These are phyloP conservation scores for Phalacrocorax pelagicus DNA, from an alignment of 2,113 vertebrate genomes.

Conservation along the genomic window DNA sequence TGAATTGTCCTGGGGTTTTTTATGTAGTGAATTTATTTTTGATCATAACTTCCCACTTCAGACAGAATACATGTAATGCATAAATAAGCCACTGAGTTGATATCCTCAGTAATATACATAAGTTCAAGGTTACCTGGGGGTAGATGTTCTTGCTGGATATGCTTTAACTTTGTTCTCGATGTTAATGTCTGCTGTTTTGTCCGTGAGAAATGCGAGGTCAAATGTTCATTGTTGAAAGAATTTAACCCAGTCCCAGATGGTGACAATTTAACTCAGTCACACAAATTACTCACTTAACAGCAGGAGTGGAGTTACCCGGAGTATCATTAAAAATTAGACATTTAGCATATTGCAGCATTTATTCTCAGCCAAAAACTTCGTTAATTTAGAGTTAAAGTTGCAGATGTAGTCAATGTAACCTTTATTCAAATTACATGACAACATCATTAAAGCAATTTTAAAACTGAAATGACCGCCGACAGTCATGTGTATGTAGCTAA, in stretches of 20 bases:
- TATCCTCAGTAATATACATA: not conserved
- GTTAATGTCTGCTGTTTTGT: not conserved
- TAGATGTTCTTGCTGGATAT: not conserved
- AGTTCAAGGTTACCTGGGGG: constrained; percentile 9
- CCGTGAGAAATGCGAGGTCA: constrained; percentile 11
- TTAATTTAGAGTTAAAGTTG: not conserved
- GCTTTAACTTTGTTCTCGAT: not conserved
- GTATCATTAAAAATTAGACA: constrained; percentile 10
- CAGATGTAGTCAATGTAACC: not conserved
- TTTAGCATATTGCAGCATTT: constrained; percentile 15
- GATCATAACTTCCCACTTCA: constrained; percentile 5
- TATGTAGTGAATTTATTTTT: constrained; percentile 28
- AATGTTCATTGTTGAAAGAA: not conserved
- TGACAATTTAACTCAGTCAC: not conserved
- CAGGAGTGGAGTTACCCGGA: not conserved
- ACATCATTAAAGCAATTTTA: not conserved
- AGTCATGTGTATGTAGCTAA: not conserved
- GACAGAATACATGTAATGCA: not conserved
- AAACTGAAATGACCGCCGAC: not conserved
- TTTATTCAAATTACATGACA: not conserved
- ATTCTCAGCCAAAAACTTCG: not conserved
- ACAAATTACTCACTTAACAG: not conserved
- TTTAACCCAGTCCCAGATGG: constrained; percentile 10
- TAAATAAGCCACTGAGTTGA: not conserved
- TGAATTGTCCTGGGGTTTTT: not conserved